Evolutionary conservation across 2,888 invertebrate species (phyloP).

Genomic region (Galerucella pusilla): DNA sequence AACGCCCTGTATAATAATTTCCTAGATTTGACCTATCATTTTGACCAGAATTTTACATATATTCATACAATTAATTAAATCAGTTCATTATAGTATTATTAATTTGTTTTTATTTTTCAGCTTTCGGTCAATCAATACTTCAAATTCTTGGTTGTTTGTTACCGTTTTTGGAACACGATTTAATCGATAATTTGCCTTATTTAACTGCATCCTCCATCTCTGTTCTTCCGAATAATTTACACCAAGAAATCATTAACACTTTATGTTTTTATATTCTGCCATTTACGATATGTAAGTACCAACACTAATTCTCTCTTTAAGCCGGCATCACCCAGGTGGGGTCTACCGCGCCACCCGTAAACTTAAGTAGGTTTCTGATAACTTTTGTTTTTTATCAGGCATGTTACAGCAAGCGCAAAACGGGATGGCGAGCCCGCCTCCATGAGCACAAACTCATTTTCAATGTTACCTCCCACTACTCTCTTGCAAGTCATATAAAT

Average conservation of each 20-base stretch:
- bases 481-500: no score
- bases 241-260: slow-evolving; percentile 94
- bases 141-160: slow-evolving; percentile 95
- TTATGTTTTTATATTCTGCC: slow-evolving; percentile 96
- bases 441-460: no score
- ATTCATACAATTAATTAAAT: no score
- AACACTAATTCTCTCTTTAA: neutral
- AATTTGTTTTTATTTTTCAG: slow-evolving; percentile 67
- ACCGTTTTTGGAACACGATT: slow-evolving; percentile 95
- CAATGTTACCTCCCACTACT: no score
- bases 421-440: no score
- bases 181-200: slow-evolving; percentile 95
- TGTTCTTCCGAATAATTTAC: slow-evolving; percentile 88
- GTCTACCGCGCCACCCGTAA: no score
- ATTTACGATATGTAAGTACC: slow-evolving; percentile 89
- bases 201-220: slow-evolving; percentile 94
- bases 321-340: no score
- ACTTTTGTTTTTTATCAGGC: no score
- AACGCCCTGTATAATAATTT: no score
- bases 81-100: neutral
- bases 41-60: neutral
- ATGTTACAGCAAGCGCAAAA: no score
- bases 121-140: slow-evolving; percentile 91
- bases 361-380: no score
- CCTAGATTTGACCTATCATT: neutral